Base-by-base conservation (phyloP, 2,797 vertebrate species). In the Cryptoprocta ferox region DNA sequence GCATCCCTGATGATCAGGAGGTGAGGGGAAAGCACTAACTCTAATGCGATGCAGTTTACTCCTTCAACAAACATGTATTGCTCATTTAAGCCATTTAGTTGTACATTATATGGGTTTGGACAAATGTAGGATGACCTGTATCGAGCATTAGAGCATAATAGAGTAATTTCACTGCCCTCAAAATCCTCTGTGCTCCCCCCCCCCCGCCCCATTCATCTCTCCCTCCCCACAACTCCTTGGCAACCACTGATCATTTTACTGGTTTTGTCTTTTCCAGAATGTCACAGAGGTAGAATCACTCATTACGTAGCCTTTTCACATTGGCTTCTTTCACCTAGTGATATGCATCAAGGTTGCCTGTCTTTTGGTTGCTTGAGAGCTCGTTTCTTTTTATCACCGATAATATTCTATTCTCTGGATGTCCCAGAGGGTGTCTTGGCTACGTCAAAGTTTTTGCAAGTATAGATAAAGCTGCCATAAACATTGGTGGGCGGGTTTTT, bases 41-140 rank as follows among this genome's bases (percentile, higher is more conserved):
- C 16, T 14, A 35, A 6, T 30, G 0, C 63, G 13, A 5, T 12
- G 26, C 19, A 1, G 14, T 14, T 48, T 3, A 7, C 11, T 32
- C 71, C n/a, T 26, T 32, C 15, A 0, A 11, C 53, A 50, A 45
- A 2, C 15, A 28, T 1, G 12, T 15, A 10, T 18, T 18, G 71
- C 71, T 30, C 26, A 30, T 18, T 14, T 9, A 30, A 39, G 39
- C 15, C 26, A 5, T n/a, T n/a, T 16, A 15, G 26, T 2, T 66
- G 45, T 50, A 28, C n/a, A 15, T 35, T 16, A 48, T 45, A 39
- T 37, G 82, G 91, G 63, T n/a, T 71, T 39, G 28, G 39, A 71
- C 26, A 19, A 56, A 63, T 14, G 6, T 5, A 12, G 18, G 16
- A 15, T 6, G 39, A 50, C 16, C 10, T 1, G 26, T 11, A 28